phyloP scores from a whole-genome alignment of 2,888 invertebrate genomes.

The Fragum fragum region DNA sequence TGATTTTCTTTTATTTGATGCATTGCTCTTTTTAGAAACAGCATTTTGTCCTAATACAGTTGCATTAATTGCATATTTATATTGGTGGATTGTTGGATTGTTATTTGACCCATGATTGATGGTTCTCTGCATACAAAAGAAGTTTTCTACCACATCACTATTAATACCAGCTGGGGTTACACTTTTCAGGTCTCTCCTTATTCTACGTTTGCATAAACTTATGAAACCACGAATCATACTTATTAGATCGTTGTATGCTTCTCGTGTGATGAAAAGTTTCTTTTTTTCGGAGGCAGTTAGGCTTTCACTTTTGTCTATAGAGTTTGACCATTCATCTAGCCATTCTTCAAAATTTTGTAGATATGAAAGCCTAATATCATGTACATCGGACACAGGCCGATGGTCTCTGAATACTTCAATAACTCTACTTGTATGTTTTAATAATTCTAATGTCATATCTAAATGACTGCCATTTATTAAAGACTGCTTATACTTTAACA shows the following conservation, averaged over 20 bases:
- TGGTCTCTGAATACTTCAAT: constrained; percentile 50
- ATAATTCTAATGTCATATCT: constrained; percentile 35
- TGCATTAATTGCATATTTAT: constrained; percentile 57
- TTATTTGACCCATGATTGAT: constrained; percentile 47
- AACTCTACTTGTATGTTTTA: constrained; percentile 37
- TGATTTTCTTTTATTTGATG: constrained; percentile 41
- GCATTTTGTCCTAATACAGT: constrained; percentile 55
- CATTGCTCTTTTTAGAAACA: constrained; percentile 59
- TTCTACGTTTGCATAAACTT: constrained; percentile 40
- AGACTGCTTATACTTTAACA: constrained; percentile 38
- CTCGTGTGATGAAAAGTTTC: constrained; percentile 47
- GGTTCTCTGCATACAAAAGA: constrained; percentile 56
- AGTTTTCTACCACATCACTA: constrained; percentile 56
- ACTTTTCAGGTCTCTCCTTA: constrained; percentile 38
- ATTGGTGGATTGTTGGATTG: constrained; percentile 47
- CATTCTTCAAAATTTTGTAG: constrained; percentile 30
- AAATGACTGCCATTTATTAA: constrained; percentile 38
- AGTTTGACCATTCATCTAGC: constrained; percentile 36
- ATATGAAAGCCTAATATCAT: constrained; percentile 38
- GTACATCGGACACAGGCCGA: constrained; percentile 32
- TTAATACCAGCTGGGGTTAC: constrained; percentile 52
- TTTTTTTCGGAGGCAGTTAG: constrained; percentile 34
- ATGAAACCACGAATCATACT: constrained; percentile 48
- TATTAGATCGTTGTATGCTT: constrained; percentile 45
- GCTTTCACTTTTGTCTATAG: constrained; percentile 2